These are phyloP conservation scores for Drosophila gunungcola DNA, from an alignment of 1,140 invertebrate genomes.

Conservation along the genomic window DNA sequence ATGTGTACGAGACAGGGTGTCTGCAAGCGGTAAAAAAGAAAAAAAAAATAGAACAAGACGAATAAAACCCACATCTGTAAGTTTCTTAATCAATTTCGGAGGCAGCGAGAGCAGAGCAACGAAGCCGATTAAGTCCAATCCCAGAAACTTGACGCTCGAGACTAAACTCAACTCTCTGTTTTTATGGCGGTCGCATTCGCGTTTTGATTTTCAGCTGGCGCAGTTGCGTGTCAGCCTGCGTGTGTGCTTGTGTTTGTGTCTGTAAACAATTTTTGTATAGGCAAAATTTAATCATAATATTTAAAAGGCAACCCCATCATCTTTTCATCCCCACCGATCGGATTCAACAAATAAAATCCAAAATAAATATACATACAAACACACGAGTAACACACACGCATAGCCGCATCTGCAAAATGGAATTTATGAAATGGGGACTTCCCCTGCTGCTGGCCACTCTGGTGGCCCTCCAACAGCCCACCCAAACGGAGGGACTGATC, in stretches of 20 bases:
- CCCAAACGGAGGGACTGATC: conserved; percentile 83
- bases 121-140: conserved; percentile 16
- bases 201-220: conserved; percentile 57
- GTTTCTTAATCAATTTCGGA: conserved; percentile 30
- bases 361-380: conserved; percentile 1
- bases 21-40: conserved; percentile 18
- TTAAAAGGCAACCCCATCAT: background rate
- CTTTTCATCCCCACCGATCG: conserved; percentile 15
- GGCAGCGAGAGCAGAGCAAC: conserved; percentile 17
- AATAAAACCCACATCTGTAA: conserved; percentile 23
- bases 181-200: conserved; percentile 50
- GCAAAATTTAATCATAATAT: conserved; percentile 37
- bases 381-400: conserved; percentile 9
- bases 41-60: conserved; percentile 9
- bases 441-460: conserved; percentile 16
- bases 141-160: conserved; percentile 10
- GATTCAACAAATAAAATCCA: conserved; percentile 2
- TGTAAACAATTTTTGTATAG: conserved; percentile 9
- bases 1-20: conserved; percentile 6
- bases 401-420: conserved; percentile 2
- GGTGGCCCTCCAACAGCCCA: conserved; percentile 35
- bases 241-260: conserved; percentile 18
- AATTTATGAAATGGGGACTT: conserved; percentile 33
- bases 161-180: conserved; percentile 36
- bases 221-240: conserved; percentile 43